Base-by-base conservation (phyloP, 2,113 vertebrate genomes). In the Colaptes auratus region DNA sequence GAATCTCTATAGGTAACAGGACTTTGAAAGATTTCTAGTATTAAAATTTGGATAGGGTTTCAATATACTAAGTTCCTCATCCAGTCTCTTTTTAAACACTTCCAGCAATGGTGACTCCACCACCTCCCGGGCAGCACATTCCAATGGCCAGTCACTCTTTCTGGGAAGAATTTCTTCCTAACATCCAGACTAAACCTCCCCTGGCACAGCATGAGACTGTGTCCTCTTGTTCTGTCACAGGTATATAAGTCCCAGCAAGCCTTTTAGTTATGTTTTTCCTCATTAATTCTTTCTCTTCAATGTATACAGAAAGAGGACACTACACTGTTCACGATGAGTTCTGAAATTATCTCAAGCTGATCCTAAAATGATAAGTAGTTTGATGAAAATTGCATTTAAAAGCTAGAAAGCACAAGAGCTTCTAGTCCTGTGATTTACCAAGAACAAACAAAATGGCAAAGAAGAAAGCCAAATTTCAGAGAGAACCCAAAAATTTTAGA, bases 211-310 rank as follows among this genome's bases (percentile, higher is more conserved):
- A n/a, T n/a, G n/a, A n/a, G n/a, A n/a, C n/a, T n/a, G n/a, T n/a
- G n/a, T n/a, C n/a, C n/a, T n/a, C n/a, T n/a, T n/a, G n/a, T n/a
- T n/a, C n/a, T n/a, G n/a, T n/a, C n/a, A n/a, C n/a, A n/a, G n/a
- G n/a, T n/a, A n/a, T n/a, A n/a, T n/a, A n/a, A 55, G n/a, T 55
- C 31, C 23, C 20, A 79, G 46, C 0, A 0, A 73, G 10, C 3
- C 39, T 91, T 82, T 84, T 42, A 89, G 35, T 30, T 48, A 6
- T 48, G 50, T 19, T n/a, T 88, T 88, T 78, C 36, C 18, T 86
- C 35, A 53, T 64, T 79, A 76, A 82, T 33, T 61, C 17, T 86
- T 77, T 33, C 42, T 75, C 19, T 69, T 90, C 31, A 46, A 64
- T 27, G 82, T 17, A 75, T 9, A 58, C 6, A 64, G 23, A 90